Conservation (phyloP, 2,888 invertebrate species). For the Idaea straminata region DNA sequence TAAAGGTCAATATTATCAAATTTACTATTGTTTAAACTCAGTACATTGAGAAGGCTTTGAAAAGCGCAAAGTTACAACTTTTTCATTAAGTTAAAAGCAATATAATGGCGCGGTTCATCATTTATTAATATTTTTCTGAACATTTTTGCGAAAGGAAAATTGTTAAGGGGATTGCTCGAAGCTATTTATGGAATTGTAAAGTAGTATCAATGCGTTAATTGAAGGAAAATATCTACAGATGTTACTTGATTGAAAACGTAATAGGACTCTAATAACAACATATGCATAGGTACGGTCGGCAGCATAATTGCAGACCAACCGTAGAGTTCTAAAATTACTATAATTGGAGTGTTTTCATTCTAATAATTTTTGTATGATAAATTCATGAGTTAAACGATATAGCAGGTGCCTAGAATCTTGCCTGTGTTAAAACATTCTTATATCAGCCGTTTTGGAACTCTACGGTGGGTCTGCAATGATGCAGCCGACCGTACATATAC, state of each 20-base stretch:
- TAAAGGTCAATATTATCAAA: background rate
- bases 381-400: too few relatives aligned
- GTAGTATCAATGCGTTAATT: background rate
- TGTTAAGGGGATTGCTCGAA: background rate
- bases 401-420: too few relatives aligned
- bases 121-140: background rate
- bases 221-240: background rate
- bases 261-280: background rate
- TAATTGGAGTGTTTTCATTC: too few relatives aligned
- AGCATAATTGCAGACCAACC: too few relatives aligned
- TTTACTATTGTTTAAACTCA: background rate
- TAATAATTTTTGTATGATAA: too few relatives aligned
- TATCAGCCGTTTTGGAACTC: too few relatives aligned
- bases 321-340: too few relatives aligned
- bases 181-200: background rate
- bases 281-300: background rate
- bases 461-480: too few relatives aligned
- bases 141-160: slow-evolving; percentile 1
- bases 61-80: background rate
- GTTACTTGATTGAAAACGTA: background rate
- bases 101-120: background rate
- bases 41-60: background rate
- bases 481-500: too few relatives aligned
- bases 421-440: too few relatives aligned
- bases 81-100: background rate